Conservation (phyloP, 2,797 vertebrate species). For the Ceryle rudis region DNA sequence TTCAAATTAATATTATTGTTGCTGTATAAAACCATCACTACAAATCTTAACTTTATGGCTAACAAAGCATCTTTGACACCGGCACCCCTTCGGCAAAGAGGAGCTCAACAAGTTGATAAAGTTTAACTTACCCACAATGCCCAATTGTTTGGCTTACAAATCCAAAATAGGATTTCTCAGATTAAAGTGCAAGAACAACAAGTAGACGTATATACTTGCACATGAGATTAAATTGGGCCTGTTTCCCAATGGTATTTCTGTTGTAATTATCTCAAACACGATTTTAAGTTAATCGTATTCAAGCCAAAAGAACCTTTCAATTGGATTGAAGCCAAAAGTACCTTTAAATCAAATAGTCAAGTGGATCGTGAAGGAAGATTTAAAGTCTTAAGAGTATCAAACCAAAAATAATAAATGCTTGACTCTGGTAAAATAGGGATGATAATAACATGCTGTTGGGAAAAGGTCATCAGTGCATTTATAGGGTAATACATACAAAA, state of each 20-base stretch:
- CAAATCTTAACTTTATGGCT: background rate
- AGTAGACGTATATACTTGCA: rapidly evolving
- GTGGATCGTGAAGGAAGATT: background rate
- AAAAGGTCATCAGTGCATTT: background rate
- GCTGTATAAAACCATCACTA: background rate
- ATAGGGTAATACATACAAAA: background rate
- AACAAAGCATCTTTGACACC: background rate
- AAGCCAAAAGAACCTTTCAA: background rate
- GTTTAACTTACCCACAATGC: background rate
- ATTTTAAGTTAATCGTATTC: background rate
- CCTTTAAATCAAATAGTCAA: background rate
- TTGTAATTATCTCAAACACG: background rate
- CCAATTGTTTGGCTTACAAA: background rate
- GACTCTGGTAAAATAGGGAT: background rate
- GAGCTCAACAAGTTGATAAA: background rate
- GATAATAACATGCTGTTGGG: background rate
- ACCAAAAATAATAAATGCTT: background rate
- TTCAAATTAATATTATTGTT: constrained; percentile 32
- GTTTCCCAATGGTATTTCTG: background rate
- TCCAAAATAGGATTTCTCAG: background rate
- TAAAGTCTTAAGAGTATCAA: background rate
- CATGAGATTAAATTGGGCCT: background rate
- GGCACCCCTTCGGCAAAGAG: background rate
- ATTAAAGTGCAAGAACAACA: background rate
- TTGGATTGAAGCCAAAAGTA: background rate